Evolutionary conservation across 1,140 invertebrate species (phyloP).

Genomic region (Pachyrhynchus sulphureomaculatus): DNA sequence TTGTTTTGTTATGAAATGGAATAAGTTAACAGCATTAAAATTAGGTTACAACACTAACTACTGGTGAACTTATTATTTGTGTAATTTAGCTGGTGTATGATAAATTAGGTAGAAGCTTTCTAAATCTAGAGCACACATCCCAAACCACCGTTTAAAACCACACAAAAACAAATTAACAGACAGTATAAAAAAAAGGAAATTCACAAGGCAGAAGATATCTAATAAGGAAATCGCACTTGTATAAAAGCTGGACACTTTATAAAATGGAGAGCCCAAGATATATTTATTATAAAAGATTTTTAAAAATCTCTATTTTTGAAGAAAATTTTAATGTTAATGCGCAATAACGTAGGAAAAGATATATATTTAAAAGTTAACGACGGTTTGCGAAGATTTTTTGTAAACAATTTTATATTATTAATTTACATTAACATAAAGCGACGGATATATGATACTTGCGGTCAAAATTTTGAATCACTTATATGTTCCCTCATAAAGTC

Average conservation of each 20-base stretch:
- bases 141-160: constrained; percentile 44
- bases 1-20: constrained; percentile 18
- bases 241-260: constrained; percentile 8
- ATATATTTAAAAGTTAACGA: no score
- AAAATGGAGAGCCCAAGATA: no score
- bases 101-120: constrained; percentile 29
- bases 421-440: no score
- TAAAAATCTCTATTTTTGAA: no score
- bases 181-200: constrained; percentile 34
- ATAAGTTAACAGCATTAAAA: constrained; percentile 18
- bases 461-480: no score
- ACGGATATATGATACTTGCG: no score
- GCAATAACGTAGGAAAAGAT: no score
- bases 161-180: constrained; percentile 33
- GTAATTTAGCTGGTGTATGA: constrained; percentile 23
- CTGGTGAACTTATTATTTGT: constrained; percentile 26
- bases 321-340: neutral
- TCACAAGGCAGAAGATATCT: constrained; percentile 40
- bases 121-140: constrained; percentile 42
- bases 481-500: no score
- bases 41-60: constrained; percentile 23
- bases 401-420: no score
- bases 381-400: no score
- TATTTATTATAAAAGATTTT: no score
- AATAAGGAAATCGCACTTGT: constrained; percentile 30